These are phyloP conservation scores for Lepidurus packardi DNA, from an alignment of 1,140 invertebrate genomes.

Conservation along the genomic window DNA sequence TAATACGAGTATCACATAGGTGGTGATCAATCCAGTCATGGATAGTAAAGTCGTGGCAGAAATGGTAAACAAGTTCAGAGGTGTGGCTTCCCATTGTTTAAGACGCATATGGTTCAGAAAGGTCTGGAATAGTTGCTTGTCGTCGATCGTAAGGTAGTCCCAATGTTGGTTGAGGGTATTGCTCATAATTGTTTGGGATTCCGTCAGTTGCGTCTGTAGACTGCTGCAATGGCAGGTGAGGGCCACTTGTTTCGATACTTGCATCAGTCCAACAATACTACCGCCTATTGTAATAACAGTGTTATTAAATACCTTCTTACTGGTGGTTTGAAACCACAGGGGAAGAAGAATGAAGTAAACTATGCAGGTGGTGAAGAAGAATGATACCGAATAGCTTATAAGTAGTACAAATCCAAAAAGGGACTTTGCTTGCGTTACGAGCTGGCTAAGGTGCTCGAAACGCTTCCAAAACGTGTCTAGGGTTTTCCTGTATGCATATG, in stretches of 20 bases:
- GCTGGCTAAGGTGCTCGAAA: neutral
- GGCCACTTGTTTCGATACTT: neutral
- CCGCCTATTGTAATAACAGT: neutral
- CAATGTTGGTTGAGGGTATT: neutral
- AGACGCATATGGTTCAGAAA: neutral
- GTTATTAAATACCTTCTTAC: neutral
- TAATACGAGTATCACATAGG: neutral
- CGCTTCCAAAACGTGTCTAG: neutral
- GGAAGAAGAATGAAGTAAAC: neutral
- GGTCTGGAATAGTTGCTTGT: neutral
- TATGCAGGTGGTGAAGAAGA: neutral
- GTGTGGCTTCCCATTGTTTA: neutral
- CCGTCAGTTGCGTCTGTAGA: neutral
- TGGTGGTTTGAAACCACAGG: neutral
- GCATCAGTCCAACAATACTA: neutral
- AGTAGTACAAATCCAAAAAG: neutral
- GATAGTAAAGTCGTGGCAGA: neutral
- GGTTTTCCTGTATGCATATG: neutral
- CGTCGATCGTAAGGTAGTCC: neutral
- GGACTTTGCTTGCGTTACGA: neutral
- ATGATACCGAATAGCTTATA: neutral
- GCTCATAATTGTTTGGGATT: neutral
- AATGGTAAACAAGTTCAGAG: neutral
- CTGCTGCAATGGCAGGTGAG: neutral
- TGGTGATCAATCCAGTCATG: neutral